Evolutionary conservation across 2,888 invertebrate species (phyloP), one percentile per base, ranked within the genome.

Genomic region (Nebria salina): DNA sequence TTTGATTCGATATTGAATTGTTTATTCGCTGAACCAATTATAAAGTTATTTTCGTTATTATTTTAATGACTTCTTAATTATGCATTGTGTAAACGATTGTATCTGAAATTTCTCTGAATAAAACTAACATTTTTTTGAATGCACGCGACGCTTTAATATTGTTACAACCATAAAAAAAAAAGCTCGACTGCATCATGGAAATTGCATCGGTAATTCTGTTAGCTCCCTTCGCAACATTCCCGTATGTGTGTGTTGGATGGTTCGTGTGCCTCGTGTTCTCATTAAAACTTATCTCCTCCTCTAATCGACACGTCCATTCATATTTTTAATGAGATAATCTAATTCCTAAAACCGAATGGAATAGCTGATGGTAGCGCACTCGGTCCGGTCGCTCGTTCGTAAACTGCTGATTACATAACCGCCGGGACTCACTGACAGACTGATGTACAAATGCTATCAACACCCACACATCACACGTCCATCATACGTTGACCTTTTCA

Each of bases 241-340:
- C 25, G 25, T 70, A 3, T 25, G 25, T 70, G 70, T 70, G 20
- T 70, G 70, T 25, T 4, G 25, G 70, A 26, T 11, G 4, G 70
- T 43, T 9, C 42, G 73, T 73, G 73, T 73, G 13, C 43, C 42
- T 13, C 26, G 54, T 77, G 77, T 8, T 43, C 77, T 73, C 65
- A 78, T 65, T 65, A 73, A 64, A 64, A 41, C 77, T 20, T 72
- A 77, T 77, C 72, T 65, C 65, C 65, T 65, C 26, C 54, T 54
- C 66, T 79, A 75, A 79, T 79, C 79, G 64, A 26, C 43, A 8
- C 66, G 68, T 79, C 79, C 79, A 79, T 79, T 79, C 79, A 79
- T 75, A 79, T 79, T 79, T 79, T 79, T 79, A 79, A 79, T 75
- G 75, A 79, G 79, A 79, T 79, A 79, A 79, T 79, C 79, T 79